Evolutionary conservation across 2,113 vertebrate genomes (phyloP).

Genomic region (Motacilla alba): DNA sequence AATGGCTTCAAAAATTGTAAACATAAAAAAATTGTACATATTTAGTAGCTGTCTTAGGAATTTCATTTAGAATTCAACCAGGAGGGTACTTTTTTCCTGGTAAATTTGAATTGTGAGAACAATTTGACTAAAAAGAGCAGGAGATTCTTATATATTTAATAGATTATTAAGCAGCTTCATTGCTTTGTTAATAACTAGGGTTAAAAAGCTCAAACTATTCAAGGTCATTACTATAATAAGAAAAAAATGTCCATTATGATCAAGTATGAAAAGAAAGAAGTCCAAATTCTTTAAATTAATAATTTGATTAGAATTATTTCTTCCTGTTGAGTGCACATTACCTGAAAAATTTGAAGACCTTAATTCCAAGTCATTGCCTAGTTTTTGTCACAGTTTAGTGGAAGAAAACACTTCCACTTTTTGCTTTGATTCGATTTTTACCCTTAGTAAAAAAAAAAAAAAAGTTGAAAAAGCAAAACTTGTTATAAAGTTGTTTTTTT

Average conservation of each 20-base stretch:
- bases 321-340: not conserved
- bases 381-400: not conserved
- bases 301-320: not conserved
- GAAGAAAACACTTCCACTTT: not conserved
- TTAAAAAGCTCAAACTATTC: not conserved
- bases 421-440: not conserved
- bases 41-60: not conserved
- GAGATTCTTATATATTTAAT: not conserved
- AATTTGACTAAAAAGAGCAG: not conserved
- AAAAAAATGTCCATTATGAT: not conserved
- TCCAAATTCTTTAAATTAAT: not conserved
- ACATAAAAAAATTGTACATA: not conserved
- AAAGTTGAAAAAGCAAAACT: not conserved
- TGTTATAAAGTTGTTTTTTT: not conserved
- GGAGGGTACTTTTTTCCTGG: not conserved
- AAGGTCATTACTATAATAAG: not conserved
- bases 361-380: not conserved
- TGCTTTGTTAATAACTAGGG: not conserved
- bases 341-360: not conserved
- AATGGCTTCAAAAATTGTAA: not conserved
- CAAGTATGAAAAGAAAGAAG: not conserved
- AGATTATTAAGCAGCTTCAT: not conserved
- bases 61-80: not conserved
- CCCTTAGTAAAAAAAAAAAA: not conserved
- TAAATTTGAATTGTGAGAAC: not conserved